A percentile compares a stretch with the other conserved stretches of the same genome.
Evolutionary conservation across 2,797 vertebrate genomes (phyloP).

Genomic region (Acipenser ruthenus): DNA sequence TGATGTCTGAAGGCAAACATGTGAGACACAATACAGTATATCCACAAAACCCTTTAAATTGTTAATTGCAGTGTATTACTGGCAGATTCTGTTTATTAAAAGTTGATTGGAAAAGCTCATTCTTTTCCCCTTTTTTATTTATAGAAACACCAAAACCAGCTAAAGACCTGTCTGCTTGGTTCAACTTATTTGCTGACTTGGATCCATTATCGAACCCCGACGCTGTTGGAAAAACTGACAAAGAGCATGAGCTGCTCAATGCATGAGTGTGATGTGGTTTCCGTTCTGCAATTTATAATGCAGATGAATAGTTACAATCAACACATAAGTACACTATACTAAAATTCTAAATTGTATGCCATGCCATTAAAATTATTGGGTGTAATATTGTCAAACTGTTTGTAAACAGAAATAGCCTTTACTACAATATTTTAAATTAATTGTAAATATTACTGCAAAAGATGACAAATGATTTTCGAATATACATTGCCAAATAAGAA

Average conservation of each 20-base stretch:
- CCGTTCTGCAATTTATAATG: slow-evolving; percentile 5
- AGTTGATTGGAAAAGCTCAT: too few relatives aligned
- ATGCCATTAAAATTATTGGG: neutral
- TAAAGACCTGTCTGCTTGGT: slow-evolving; percentile 76
- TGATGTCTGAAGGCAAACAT: too few relatives aligned
- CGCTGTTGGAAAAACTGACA: slow-evolving; percentile 74
- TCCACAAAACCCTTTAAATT: neutral
- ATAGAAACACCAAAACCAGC: slow-evolving; percentile 56
- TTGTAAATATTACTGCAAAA: neutral
- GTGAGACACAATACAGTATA: too few relatives aligned
- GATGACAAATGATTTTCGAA: too few relatives aligned
- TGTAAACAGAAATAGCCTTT: neutral
- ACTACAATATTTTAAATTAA: neutral
- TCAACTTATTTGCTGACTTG: slow-evolving; percentile 79
- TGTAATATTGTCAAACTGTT: too few relatives aligned
- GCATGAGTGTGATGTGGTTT: slow-evolving; percentile 55
- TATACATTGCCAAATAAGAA: too few relatives aligned
- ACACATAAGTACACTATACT: neutral
- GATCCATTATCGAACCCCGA: slow-evolving; percentile 82
- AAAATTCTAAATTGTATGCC: neutral
- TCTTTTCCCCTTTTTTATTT: slow-evolving; percentile 14
- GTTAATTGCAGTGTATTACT: too few relatives aligned
- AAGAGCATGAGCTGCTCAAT: slow-evolving; percentile 83
- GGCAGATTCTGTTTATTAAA: too few relatives aligned
- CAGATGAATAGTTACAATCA: slow-evolving; percentile 9